Base-by-base conservation (phyloP, 2,797 vertebrate genomes). In the Rhinophrynus dorsalis region DNA sequence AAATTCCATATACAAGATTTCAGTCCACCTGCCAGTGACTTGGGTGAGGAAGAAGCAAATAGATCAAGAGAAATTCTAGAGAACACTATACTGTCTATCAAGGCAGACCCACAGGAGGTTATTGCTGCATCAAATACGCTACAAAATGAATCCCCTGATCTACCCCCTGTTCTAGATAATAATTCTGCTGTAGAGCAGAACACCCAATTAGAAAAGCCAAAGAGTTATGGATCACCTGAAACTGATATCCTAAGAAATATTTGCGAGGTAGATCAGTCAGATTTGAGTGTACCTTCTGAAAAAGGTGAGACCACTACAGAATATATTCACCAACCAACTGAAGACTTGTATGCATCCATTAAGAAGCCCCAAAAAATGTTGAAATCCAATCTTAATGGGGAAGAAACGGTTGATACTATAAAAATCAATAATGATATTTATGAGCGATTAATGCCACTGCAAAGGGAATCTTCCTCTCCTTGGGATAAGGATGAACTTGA, bases 131-230 rank as follows among this genome's bases (percentile, higher is more conserved):
- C 61, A 23, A 51, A 62, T 3, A 69, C 18, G 29, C 17, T 69
- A 17, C 37, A 69, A 42, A 54, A 33, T 18, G 67, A 69, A 69
- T 57, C 67, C 5, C 45, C 67, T 18, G 29, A 32, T 4, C 44
- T 33, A 38, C 3, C 7, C 2, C 11, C 4, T 13, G 1, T 42
- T 33, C 30, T 10, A 35, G 29, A 37, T 18, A 7, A 29, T 45
- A n/a, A 17, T 17, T 2, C 18, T 10, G 10, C 4, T 17, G n/a
- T 15, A 2, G 38, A 56, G 15, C 13, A 35, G 26, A 44, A 58
- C 2, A 21, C 29, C 1, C 1, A 8, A 10, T 55, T 47, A 17
- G 29, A 67, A 47, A 56, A 67, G 23, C 47, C 32, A 37, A 24
- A 50, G 15, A 56, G n/a, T n/a, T n/a, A n/a, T n/a, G n/a, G n/a